Evolutionary conservation across 2,888 invertebrate species (phyloP), one percentile per base, ranked within the genome.

Genomic region (Eledone cirrhosa): DNA sequence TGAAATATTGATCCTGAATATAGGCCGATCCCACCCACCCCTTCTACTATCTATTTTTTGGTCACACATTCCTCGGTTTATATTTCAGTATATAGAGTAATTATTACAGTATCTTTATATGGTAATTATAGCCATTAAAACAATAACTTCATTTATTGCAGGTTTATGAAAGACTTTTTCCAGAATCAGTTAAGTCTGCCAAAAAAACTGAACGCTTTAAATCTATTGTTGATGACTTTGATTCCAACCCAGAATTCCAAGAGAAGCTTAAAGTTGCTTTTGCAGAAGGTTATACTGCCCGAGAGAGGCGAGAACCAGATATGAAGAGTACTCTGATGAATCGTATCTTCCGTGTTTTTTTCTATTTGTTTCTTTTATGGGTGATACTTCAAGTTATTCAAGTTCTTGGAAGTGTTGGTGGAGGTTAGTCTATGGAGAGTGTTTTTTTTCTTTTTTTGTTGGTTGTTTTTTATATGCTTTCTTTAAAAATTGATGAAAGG

Each of bases 261-360:
- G 81, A 81, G 69, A 83, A 81, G 72, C 80, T 84, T 24, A 85
- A 83, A 59, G 76, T 84, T n/a, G 85, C 86, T 0, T 88, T 87
- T 83, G 86, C 87, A 24, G 88, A 87, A 80, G 88, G 88, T 24
- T 87, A 87, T 80, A 80, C 84, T 24, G 86, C 86, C 22, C 83
- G 84, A 65, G 83, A 85, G 14, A 75, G 77, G 16, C 77, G 78
- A 48, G 81, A 82, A n/a, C 27, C 76, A 13, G 79, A 81, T 33
- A 77, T 77, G 8, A 82, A 82, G 77, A 81, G 79, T 67, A 80
- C 80, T 0, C 79, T 83, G 79, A 76, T 80, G 19, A 72, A 77
- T 11, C 79, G 84, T 22, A 78, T 82, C 13, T 78, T 83, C 41
- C 79, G 81, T 24, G 65, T 84, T 27, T 79, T 86, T 72, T 81